phyloP scores from a whole-genome alignment of 2,113 vertebrate genomes.

The Raja brachyura region DNA sequence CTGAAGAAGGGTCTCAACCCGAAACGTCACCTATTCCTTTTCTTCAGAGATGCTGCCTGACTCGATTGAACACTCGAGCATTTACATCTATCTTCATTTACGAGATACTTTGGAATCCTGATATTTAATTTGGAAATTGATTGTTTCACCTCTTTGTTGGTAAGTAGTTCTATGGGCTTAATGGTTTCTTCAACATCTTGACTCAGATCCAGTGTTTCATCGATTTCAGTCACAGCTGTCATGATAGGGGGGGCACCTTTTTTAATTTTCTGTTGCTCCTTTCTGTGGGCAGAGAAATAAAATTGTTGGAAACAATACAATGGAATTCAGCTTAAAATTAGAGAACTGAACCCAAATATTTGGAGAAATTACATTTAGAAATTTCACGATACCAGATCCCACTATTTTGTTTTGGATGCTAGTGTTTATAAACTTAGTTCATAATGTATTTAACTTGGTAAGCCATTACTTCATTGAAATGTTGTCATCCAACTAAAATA shows the following conservation, averaged over 20 bases:
- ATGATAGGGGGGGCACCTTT: slow-evolving; percentile 51
- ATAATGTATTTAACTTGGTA: neutral
- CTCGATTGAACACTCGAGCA: too few relatives aligned
- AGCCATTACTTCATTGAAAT: neutral
- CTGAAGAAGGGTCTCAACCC: too few relatives aligned
- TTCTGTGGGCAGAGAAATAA: neutral
- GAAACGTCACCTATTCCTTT: too few relatives aligned
- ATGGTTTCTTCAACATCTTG: slow-evolving; percentile 39
- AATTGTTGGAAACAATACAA: neutral
- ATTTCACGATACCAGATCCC: neutral
- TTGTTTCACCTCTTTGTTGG: slow-evolving; percentile 49
- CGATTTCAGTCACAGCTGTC: slow-evolving; percentile 58
- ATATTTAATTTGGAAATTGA: neutral
- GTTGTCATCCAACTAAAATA: neutral
- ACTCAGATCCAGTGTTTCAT: slow-evolving; percentile 49
- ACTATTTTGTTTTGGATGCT: neutral
- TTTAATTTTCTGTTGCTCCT: slow-evolving; percentile 40
- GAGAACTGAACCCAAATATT: neutral
- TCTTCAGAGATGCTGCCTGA: too few relatives aligned
- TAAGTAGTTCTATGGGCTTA: too few relatives aligned
- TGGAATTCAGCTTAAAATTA: neutral
- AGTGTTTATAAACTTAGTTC: neutral
- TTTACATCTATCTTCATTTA: neutral
- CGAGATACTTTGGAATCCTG: neutral
- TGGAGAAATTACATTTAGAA: neutral